Base-by-base conservation (phyloP, 2,888 invertebrate genomes). In the Leptothorax acervorum region DNA sequence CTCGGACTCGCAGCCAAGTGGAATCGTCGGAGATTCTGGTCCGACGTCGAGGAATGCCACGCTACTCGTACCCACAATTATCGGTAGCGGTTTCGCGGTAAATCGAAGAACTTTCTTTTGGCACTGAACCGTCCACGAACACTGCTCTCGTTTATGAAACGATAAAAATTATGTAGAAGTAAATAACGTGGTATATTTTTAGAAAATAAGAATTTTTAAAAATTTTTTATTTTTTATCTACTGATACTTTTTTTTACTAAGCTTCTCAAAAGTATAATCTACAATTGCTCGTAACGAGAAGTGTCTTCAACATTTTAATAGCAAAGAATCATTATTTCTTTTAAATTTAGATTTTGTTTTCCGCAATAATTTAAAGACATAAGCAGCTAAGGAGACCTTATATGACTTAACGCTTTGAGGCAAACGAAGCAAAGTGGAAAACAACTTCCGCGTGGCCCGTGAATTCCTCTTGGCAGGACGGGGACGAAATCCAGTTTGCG, bases 401-500 rank as follows among this genome's bases (percentile, higher is more conserved):
- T 66, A 83, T 83, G 23, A 45, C 42, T 60, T 12, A 66, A 76
- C 57, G 35, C 35, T 48, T 51, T 15, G 48, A 35, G 39, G 23
- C 66, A 35, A 66, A 35, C 60, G 62, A 55, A 42, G 48, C n/a
- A 73, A 82, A 65, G 66, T 66, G 63, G 60, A 81, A 45, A 84
- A 82, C 35, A 55, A 76, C 62, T 85, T 82, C 68, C 75, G 42
- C 45, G 63, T 45, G 39, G 39, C 66, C 39, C 76, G 71, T 60
- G 55, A 65, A 88, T 82, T 86, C 85, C n/a, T 70, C 51, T 57
- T 31, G 35, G 6, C n/a, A 18, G 48, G 63, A 83, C 60, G 68
- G 73, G 71, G 74, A 84, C 74, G 82, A 90, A 91, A 90, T 88
- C 85, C 86, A 84, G 91, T 90, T 91, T 89, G 90, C 91, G 91